Base-by-base conservation (phyloP, 2,888 invertebrate genomes). In the Willowsia nigromaculata region DNA sequence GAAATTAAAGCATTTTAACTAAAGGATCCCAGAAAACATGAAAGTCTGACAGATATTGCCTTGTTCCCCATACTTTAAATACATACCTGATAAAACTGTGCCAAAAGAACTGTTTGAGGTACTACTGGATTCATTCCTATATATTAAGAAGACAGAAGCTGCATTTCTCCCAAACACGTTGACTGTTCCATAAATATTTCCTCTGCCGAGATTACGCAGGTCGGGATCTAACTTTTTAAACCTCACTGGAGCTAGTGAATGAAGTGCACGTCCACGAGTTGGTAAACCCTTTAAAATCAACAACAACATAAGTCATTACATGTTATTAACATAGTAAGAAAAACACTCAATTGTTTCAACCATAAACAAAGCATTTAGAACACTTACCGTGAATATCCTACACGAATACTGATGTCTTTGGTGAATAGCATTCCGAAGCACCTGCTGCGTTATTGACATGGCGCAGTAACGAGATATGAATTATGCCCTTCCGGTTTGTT, bases 111-210 rank as follows among this genome's bases (percentile, higher is more conserved):
- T n/a, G n/a, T n/a, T n/a, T 33, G 56, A 15, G 22, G 3, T 40
- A 33, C 27, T 18, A 5, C 56, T 43, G 0, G 85, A 85, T 50
- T 85, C 78, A 78, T 85, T 78, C 65, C 85, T 76, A 13, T 25
- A 33, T 27, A 85, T 47, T 13, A 85, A 74, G 13, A 85, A 85
- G 4, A 78, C 27, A 40, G 76, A 62, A 6, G 78, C 47, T 85
- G 65, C 18, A 27, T 78, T 76, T 7, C 85, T 43, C 13, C 83
- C 83, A 33, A 68, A 33, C 33, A 22, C 5, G 2, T n/a, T 25
- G 6, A 59, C 18, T 4, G 37, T 37, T n/a, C 83, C 37, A 22
- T 9, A 22, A 22, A 27, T 37, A 9, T 13, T 56, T 22, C 33
- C n/a, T 25, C 27, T 37, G 13, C 18, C 22, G 0, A 59, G 59